phyloP scores from a whole-genome alignment of 2,888 invertebrate genomes.

The Pseudococcus viburni region DNA sequence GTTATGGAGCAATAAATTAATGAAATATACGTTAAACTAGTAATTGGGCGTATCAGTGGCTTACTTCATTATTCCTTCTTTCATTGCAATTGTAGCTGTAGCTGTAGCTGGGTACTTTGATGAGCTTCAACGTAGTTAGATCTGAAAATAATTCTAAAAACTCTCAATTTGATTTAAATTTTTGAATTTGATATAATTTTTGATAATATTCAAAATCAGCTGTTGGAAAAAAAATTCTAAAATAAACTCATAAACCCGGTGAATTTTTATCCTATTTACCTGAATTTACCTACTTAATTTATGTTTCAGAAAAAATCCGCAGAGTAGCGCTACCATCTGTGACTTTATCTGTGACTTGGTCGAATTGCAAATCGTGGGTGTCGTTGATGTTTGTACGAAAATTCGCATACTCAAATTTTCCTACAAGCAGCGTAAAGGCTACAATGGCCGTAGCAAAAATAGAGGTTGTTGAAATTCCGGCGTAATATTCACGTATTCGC shows the following conservation, averaged over 20 bases:
- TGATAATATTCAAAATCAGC: neutral
- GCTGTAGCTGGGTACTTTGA: neutral
- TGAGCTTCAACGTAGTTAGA: neutral
- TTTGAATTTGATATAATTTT: neutral
- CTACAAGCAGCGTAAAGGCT: conserved; percentile 18
- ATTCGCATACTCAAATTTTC: neutral
- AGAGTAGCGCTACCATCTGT: neutral
- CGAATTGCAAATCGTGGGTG: neutral
- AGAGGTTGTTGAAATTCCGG: neutral
- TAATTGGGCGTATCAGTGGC: neutral
- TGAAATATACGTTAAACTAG: neutral
- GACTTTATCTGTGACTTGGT: conserved; percentile 1
- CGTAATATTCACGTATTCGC: neutral
- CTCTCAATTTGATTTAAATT: neutral
- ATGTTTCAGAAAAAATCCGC: neutral
- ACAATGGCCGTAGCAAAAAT: conserved; percentile 21
- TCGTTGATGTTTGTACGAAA: neutral
- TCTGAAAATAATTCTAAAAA: neutral
- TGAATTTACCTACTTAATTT: neutral
- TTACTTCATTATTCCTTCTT: neutral
- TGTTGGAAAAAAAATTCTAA: neutral
- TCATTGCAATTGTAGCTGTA: neutral
- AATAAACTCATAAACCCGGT: neutral
- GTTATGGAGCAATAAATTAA: neutral
- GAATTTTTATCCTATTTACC: neutral